Conservation (phyloP, 2,113 vertebrate genomes). For the Microcebus murinus region DNA sequence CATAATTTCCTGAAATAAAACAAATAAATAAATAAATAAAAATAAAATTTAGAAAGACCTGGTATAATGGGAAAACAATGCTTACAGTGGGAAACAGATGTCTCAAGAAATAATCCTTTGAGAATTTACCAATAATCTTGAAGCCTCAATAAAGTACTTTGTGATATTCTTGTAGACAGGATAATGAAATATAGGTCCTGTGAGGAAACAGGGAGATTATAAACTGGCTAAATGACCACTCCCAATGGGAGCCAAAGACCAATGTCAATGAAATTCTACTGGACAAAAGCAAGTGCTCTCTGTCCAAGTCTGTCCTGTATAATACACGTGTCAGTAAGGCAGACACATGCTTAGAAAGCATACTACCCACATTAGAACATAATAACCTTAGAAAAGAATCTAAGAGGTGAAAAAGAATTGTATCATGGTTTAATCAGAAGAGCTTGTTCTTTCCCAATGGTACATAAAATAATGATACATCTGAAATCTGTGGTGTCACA, state of each 20-base stretch:
- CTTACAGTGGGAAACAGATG: neutral
- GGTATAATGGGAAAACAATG: neutral
- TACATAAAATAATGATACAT: neutral
- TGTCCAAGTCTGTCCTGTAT: too few species aligned
- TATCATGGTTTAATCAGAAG: neutral
- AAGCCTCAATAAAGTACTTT: neutral
- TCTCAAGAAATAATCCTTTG: slow-evolving; percentile 19
- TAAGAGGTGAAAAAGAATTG: neutral
- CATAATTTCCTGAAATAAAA: too few species aligned
- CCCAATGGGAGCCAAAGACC: neutral
- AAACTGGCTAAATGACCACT: neutral
- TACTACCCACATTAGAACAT: neutral
- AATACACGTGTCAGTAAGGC: neutral
- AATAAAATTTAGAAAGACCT: neutral
- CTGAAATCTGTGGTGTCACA: neutral
- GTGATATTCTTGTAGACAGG: neutral
- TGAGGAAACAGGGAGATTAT: neutral
- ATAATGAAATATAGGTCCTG: neutral
- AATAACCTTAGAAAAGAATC: neutral
- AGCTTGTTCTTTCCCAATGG: neutral
- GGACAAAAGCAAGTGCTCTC: neutral
- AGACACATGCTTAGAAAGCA: neutral
- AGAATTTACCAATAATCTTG: neutral
- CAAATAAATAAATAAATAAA: neutral
- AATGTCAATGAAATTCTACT: neutral